Conservation (phyloP, 2,113 vertebrate species). For the Vidua chalybeata region DNA sequence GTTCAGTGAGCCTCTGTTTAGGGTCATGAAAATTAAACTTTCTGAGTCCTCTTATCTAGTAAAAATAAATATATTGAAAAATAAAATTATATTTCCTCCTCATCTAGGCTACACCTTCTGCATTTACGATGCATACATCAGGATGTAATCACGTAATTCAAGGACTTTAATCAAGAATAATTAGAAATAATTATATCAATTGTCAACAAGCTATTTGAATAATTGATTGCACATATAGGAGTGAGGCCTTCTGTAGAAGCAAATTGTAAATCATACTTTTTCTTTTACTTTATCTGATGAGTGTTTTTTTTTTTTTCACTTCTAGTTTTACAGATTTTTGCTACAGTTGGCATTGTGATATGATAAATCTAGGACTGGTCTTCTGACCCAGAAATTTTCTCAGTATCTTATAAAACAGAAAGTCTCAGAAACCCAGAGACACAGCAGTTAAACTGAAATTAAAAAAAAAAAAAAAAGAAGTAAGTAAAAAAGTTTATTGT, state of each 20-base stretch:
- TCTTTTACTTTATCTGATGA: neutral
- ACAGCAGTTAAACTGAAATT: neutral
- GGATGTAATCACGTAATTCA: neutral
- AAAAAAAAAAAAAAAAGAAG: neutral
- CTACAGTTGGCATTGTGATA: rapidly evolving
- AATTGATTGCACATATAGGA: conserved; percentile 1
- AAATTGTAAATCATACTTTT: neutral
- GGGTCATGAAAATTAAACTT: neutral
- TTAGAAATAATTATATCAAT: neutral
- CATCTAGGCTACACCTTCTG: neutral
- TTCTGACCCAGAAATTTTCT: neutral
- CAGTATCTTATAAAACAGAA: neutral
- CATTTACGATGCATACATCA: neutral
- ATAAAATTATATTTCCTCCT: neutral
- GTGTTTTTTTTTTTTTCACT: neutral
- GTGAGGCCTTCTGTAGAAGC: neutral
- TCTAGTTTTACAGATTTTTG: neutral
- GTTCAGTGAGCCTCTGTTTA: neutral
- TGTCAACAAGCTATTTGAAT: conserved; percentile 41
- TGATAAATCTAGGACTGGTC: neutral
- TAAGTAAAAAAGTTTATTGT: neutral
- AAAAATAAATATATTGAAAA: neutral
- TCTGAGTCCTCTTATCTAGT: neutral
- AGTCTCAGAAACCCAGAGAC: neutral
- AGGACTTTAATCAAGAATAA: conserved; percentile 4